phyloP scores from a whole-genome alignment of 1,140 invertebrate species.

The Zeugodacus cucurbitae region DNA sequence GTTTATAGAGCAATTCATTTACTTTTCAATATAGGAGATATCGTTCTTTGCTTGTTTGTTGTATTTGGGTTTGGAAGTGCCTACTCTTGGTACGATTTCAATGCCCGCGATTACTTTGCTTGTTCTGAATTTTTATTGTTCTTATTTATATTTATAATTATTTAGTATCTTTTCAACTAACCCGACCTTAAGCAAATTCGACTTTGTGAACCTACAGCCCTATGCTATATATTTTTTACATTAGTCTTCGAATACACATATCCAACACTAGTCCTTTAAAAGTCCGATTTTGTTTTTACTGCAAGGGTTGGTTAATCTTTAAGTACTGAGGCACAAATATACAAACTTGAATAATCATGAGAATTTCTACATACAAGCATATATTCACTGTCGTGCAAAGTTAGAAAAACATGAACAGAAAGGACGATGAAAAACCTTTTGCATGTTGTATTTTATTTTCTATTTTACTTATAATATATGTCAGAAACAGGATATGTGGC shows the following conservation, averaged over 20 bases:
- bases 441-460: constrained; percentile 64
- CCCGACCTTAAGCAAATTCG: no score
- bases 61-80: no score
- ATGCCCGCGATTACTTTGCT: no score
- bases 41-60: no score
- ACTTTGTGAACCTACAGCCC: neutral
- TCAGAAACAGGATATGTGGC: constrained; percentile 63
- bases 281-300: neutral
- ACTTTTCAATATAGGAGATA: neutral
- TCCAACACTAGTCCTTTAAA: neutral
- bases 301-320: neutral
- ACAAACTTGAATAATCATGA: neutral
- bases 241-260: neutral
- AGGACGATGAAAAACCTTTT: constrained; percentile 53
- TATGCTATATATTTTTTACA: neutral
- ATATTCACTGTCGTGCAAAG: neutral
- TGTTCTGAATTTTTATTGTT: no score
- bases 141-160: no score
- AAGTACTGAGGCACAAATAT: neutral
- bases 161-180: no score
- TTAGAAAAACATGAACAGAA: neutral
- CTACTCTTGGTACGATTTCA: no score
- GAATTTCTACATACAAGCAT: neutral
- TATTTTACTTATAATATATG: constrained; percentile 66
- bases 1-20: neutral